Conservation (phyloP, 2,888 invertebrate species). For the Acleris emargana region DNA sequence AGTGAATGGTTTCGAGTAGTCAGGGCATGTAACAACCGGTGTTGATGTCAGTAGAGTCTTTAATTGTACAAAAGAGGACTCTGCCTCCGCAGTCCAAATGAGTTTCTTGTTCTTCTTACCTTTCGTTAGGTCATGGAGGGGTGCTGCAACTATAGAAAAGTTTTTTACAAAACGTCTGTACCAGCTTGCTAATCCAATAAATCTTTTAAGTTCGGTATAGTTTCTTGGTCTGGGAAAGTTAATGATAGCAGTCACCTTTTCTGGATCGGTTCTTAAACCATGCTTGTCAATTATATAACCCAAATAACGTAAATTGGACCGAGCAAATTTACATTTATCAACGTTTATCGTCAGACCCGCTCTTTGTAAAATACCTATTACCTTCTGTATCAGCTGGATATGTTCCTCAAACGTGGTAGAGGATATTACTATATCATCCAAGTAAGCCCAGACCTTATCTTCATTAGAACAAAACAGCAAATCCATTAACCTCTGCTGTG, state of each 20-base stretch:
- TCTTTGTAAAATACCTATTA: too few relatives aligned
- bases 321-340: too few relatives aligned
- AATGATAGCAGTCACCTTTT: not conserved
- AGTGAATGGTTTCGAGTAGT: not conserved
- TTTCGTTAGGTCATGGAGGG: not conserved
- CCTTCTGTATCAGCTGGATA: too few relatives aligned
- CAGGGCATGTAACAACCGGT: not conserved
- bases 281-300: too few relatives aligned
- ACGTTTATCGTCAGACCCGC: too few relatives aligned
- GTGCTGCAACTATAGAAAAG: constrained; percentile 1
- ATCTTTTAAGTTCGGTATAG: not conserved
- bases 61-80: not conserved
- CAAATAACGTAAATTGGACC: too few relatives aligned
- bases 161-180: not conserved
- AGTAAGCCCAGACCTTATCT: too few relatives aligned
- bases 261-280: not conserved
- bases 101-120: constrained; percentile 1
- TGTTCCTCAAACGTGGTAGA: too few relatives aligned
- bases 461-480: too few relatives aligned
- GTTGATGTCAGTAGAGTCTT: not conserved
- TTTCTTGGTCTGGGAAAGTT: constrained; percentile 1
- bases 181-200: not conserved
- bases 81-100: not conserved
- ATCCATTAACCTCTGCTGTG: too few relatives aligned
- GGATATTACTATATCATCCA: too few relatives aligned